Percentiles rank a stretch among this genome's conserved stretches.
Conservation (phyloP, 2,888 invertebrate species). For the Shargacucullia verbasci region DNA sequence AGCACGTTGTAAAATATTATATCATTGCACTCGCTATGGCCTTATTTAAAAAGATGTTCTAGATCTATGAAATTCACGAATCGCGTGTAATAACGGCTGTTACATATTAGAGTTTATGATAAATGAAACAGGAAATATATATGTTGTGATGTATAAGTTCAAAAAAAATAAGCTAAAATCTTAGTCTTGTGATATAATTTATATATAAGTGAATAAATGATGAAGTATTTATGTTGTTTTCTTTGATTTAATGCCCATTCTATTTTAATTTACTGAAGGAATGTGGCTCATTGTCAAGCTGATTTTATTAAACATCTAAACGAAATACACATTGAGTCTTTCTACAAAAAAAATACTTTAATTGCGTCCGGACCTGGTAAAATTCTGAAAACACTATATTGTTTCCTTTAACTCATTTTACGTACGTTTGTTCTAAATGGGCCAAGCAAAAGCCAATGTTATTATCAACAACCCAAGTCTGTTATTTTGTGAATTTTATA, state of each 20-base stretch:
- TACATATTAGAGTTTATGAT: constrained; percentile 81
- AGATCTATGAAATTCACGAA: constrained; percentile 65
- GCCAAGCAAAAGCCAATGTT: too few species aligned
- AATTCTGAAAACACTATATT: too few species aligned
- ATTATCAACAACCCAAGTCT: too few species aligned
- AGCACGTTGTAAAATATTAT: constrained; percentile 66
- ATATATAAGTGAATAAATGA: constrained; percentile 88
- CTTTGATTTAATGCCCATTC: constrained; percentile 38
- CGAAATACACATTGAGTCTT: too few species aligned
- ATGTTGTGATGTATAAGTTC: constrained; percentile 88
- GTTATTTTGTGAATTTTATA: too few species aligned
- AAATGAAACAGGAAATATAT: constrained; percentile 77
- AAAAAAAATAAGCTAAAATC: constrained; percentile 83
- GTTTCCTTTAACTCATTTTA: too few species aligned
- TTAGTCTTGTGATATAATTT: constrained; percentile 89
- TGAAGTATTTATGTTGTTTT: constrained; percentile 79
- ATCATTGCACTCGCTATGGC: constrained; percentile 77
- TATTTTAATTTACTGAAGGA: too few species aligned
- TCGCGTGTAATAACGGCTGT: constrained; percentile 80
- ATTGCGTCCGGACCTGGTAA: too few species aligned
- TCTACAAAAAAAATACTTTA: too few species aligned
- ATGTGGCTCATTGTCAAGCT: too few species aligned
- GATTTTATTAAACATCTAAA: too few species aligned
- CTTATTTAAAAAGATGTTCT: constrained; percentile 79
- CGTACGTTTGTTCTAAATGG: too few species aligned